A percentile compares a stretch with the other conserved stretches of the same genome.
These are phyloP conservation scores for Hylia prasina DNA, from an alignment of 2,113 vertebrate species.

Conservation along the genomic window DNA sequence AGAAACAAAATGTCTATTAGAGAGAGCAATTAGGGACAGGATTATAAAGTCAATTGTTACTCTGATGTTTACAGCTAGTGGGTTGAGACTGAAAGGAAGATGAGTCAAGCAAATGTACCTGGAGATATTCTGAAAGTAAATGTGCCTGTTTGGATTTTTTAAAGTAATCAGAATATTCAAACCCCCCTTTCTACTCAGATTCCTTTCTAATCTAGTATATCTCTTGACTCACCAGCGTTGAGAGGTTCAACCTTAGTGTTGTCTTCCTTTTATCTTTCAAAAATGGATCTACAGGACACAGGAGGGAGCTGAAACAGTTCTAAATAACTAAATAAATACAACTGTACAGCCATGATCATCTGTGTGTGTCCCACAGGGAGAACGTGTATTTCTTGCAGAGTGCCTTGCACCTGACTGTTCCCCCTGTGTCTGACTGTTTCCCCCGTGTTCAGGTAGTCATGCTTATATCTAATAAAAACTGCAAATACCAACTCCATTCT, in stretches of 20 bases:
- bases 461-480: not conserved
- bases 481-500: not conserved
- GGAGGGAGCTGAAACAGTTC: not conserved
- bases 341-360: not conserved
- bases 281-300: not conserved
- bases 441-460: not conserved
- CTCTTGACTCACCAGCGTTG: not conserved
- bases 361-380: not conserved
- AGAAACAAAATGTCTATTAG: not conserved
- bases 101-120: not conserved
- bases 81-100: not conserved
- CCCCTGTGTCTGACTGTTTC: not conserved
- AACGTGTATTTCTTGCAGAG: not conserved
- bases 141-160: rapidly evolving
- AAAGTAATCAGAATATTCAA: not conserved
- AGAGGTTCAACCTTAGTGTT: not conserved
- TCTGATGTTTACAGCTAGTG: not conserved
- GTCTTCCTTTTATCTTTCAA: not conserved
- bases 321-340: slow-evolving; percentile 5
- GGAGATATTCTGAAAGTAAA: not conserved
- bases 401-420: not conserved
- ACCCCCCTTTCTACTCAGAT: not conserved
- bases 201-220: not conserved
- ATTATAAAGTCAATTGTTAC: not conserved
- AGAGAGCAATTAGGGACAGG: not conserved